Evolutionary conservation across 2,888 invertebrate species (phyloP).

Genomic region (Caenorhabditis sp.): DNA sequence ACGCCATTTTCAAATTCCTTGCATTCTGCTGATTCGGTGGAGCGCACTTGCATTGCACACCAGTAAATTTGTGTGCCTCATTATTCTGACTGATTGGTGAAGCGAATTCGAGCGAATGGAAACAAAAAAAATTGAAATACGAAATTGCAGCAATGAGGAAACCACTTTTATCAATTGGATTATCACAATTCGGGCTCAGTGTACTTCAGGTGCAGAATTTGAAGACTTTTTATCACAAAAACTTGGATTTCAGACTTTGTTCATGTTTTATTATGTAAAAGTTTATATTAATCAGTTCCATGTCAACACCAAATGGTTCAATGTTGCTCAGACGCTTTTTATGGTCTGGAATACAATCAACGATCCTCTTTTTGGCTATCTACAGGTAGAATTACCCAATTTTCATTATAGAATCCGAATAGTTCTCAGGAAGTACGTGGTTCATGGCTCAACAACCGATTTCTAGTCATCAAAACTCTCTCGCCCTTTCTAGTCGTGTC

Average conservation of each 20-base stretch:
- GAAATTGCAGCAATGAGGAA: constrained; percentile 24
- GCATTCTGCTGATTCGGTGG: constrained; percentile 13
- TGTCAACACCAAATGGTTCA: constrained; percentile 80
- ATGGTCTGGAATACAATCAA: constrained; percentile 81
- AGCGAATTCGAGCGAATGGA: no score
- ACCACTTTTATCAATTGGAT: constrained; percentile 45
- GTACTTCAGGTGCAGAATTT: constrained; percentile 57
- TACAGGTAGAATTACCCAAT: constrained; percentile 65
- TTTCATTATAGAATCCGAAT: background rate
- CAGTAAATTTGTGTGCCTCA: background rate
- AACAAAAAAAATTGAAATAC: background rate
- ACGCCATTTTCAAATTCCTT: constrained; percentile 49
- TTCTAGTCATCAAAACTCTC: constrained; percentile 80
- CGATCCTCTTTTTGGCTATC: constrained; percentile 81
- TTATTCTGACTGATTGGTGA: background rate
- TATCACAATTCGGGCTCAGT: constrained; percentile 66
- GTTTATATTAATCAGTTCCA: constrained; percentile 80
- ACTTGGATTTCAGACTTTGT: constrained; percentile 76
- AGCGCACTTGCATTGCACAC: constrained; percentile 16
- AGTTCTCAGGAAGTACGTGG: constrained; percentile 60
- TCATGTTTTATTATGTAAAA: constrained; percentile 81
- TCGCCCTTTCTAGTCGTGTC: constrained; percentile 80
- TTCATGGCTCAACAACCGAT: constrained; percentile 79
- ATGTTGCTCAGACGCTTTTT: constrained; percentile 80
- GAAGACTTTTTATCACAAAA: background rate